Evolutionary conservation across 2,113 vertebrate genomes (phyloP).

Genomic region (Paraplagusia blochii): DNA sequence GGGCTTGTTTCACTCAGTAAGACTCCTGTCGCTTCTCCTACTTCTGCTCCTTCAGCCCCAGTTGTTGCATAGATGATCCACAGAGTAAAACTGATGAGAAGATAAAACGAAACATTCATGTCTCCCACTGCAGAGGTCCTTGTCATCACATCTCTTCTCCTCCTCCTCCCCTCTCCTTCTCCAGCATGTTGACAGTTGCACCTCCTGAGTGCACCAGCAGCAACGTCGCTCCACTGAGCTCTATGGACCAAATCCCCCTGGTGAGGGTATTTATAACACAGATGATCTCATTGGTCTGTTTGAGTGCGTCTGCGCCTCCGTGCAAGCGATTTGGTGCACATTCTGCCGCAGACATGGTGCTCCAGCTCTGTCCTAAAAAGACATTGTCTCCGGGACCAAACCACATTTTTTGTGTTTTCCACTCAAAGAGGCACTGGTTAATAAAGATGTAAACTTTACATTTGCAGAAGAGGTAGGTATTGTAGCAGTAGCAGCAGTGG

Average conservation of each 20-base stretch:
- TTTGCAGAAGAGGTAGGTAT: too few species aligned
- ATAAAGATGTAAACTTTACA: too few species aligned
- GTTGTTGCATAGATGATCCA: constrained; percentile 71
- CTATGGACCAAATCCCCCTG: constrained; percentile 19
- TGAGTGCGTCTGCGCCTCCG: constrained; percentile 71
- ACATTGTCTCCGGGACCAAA: constrained; percentile 48
- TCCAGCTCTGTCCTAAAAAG: constrained; percentile 27
- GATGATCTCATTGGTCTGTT: constrained; percentile 84
- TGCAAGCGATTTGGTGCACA: constrained; percentile 73
- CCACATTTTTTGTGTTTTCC: constrained; percentile 50
- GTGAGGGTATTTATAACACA: constrained; percentile 90
- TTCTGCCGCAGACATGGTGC: constrained; percentile 45
- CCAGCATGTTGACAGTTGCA: constrained; percentile 72
- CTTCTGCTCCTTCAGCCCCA: not conserved
- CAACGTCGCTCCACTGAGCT: constrained; percentile 56
- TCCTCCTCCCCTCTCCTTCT: too few species aligned
- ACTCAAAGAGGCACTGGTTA: not conserved
- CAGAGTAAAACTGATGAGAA: constrained; percentile 77
- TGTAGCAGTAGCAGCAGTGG: too few species aligned
- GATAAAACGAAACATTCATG: constrained; percentile 82
- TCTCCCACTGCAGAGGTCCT: constrained; percentile 72
- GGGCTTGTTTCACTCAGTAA: constrained; percentile 63
- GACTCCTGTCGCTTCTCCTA: constrained; percentile 58
- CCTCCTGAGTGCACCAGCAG: constrained; percentile 18
- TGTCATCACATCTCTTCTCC: too few species aligned